Percentiles rank a stretch among this genome's conserved stretches.
Evolutionary conservation across 2,888 invertebrate genomes (phyloP).

Genomic region (Apodemia zela): DNA sequence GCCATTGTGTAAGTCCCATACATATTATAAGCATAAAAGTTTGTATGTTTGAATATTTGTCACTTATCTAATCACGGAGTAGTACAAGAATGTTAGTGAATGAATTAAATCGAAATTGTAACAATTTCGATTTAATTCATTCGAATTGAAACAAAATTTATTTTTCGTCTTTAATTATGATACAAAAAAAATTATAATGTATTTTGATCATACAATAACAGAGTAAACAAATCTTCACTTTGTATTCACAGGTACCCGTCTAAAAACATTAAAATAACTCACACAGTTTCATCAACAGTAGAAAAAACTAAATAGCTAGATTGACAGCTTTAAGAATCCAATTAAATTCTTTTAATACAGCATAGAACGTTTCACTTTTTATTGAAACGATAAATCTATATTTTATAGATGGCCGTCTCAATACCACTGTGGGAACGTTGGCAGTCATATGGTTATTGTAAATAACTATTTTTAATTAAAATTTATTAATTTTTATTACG

Average conservation of each 20-base stretch:
- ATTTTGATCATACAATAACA: no score
- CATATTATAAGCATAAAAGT: no score
- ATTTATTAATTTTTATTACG: conserved; percentile 8
- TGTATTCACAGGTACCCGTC: neutral
- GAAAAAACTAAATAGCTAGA: conserved; percentile 22
- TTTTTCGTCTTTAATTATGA: no score
- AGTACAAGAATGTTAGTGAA: no score
- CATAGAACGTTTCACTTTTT: conserved; percentile 33
- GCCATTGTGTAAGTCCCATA: no score
- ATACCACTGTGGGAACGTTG: conserved; percentile 33
- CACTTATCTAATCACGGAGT: no score
- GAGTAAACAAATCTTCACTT: neutral
- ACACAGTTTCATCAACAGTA: conserved; percentile 8
- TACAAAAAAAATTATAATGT: no score
- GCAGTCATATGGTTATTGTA: conserved; percentile 25
- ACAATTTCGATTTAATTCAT: no score
- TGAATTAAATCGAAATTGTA: no score
- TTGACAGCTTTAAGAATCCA: conserved; percentile 35
- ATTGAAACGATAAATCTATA: conserved; percentile 38
- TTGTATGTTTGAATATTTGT: no score
- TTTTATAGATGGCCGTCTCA: conserved; percentile 33
- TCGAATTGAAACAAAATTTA: no score
- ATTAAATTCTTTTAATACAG: conserved; percentile 35
- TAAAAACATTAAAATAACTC: conserved; percentile 7
- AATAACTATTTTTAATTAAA: conserved; percentile 21